Evolutionary conservation across 2,113 vertebrate species (phyloP).

Genomic region (Ageneiosus marmoratus): DNA sequence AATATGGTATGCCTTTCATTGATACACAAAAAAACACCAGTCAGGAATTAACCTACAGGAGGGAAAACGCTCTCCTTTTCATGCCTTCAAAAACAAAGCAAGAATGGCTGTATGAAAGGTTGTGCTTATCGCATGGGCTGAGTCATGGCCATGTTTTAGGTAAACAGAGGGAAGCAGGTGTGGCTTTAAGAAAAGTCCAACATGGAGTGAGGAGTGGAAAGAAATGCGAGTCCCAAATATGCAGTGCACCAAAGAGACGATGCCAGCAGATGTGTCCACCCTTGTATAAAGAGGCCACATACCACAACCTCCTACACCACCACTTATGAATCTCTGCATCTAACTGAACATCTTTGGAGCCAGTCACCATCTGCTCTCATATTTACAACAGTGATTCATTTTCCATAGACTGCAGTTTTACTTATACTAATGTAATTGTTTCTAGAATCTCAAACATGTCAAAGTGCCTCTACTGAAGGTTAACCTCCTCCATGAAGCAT

Average conservation of each 20-base stretch:
- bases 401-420: not conserved
- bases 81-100: not conserved
- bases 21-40: not conserved
- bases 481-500: not conserved
- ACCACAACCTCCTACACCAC: slow-evolving; percentile 17
- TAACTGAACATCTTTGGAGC: not conserved
- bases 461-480: not conserved
- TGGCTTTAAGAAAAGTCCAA: slow-evolving; percentile 17
- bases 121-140: slow-evolving; percentile 37
- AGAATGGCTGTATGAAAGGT: not conserved
- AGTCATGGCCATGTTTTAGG: slow-evolving; percentile 34
- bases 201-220: not conserved
- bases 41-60: not conserved
- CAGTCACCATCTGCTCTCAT: not conserved
- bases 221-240: not conserved
- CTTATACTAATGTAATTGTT: not conserved
- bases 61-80: not conserved
- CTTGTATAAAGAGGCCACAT: slow-evolving; percentile 17
- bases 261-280: slow-evolving; percentile 17
- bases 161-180: slow-evolving; percentile 46
- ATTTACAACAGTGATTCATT: not conserved
- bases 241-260: not conserved
- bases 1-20: not conserved
- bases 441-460: not conserved
- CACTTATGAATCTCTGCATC: not conserved